Evolutionary conservation across 2,797 vertebrate species (phyloP).

Genomic region (Brachyrhaphis roseni): DNA sequence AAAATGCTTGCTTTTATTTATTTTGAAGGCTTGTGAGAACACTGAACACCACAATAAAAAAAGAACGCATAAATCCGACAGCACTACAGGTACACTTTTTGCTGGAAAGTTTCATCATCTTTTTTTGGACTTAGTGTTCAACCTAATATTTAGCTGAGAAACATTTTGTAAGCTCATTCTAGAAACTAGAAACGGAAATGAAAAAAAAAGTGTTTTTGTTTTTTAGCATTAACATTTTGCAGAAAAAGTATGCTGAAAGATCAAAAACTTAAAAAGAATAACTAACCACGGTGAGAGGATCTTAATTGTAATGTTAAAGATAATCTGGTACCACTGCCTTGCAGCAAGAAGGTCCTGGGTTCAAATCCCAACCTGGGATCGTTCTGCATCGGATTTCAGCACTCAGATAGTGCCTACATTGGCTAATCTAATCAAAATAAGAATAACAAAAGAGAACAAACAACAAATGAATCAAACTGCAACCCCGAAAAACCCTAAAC

Average conservation of each 20-base stretch:
- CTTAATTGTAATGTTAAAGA: neutral
- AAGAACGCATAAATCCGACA: conserved; percentile 7
- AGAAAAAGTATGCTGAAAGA: neutral
- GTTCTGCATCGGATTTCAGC: neutral
- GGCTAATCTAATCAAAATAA: neutral
- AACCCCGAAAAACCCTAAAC: no score
- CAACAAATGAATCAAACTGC: neutral
- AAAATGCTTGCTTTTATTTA: conserved; percentile 6
- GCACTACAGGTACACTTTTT: neutral
- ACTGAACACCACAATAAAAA: conserved; percentile 19
- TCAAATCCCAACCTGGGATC: neutral
- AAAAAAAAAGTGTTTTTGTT: neutral
- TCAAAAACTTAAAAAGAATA: neutral
- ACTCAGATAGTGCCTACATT: neutral
- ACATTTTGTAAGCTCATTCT: neutral
- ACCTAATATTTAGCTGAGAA: neutral
- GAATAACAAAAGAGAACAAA: neutral
- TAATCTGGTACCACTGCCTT: neutral
- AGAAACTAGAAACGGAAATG: neutral
- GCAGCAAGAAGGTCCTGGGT: neutral
- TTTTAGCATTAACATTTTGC: neutral
- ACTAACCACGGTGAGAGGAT: neutral
- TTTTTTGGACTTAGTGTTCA: conserved; percentile 6
- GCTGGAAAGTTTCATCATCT: neutral
- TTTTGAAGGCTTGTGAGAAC: conserved; percentile 1